Conservation (phyloP, 2,113 vertebrate genomes). For the Clarias magur region DNA sequence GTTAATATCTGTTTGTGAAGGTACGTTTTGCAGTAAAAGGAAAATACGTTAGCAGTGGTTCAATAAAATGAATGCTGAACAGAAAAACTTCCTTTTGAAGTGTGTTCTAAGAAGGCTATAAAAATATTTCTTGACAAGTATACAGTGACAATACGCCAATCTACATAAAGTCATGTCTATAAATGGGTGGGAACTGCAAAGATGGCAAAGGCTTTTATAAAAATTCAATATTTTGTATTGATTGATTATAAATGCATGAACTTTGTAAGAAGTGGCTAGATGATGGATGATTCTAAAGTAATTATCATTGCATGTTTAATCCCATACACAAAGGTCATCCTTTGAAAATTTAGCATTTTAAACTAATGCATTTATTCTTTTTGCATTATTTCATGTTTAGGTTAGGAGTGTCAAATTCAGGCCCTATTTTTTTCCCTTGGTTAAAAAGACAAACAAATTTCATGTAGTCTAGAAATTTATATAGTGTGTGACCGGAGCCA, state of each 20-base stretch:
- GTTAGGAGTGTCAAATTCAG: background rate
- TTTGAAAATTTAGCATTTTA: background rate
- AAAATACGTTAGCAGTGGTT: slow-evolving; percentile 62
- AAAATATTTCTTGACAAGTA: background rate
- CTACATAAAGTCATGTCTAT: background rate
- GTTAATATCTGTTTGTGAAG: slow-evolving; percentile 34
- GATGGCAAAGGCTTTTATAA: background rate
- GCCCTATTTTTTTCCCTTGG: background rate
- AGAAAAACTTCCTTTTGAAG: background rate
- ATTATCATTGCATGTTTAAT: background rate
- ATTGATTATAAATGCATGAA: background rate
- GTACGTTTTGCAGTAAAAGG: slow-evolving; percentile 60
- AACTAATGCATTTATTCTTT: background rate
- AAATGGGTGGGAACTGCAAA: background rate
- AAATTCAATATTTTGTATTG: background rate
- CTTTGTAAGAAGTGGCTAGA: background rate
- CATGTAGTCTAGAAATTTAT: background rate
- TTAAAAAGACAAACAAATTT: background rate
- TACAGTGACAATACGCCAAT: background rate
- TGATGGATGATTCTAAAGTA: too few species aligned
- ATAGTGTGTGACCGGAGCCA: background rate
- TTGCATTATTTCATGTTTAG: background rate
- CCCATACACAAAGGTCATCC: background rate
- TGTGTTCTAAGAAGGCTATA: background rate
- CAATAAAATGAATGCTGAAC: slow-evolving; percentile 62